Conservation (phyloP, 2,888 invertebrate species). For the Microctonus aethiopoides region DNA sequence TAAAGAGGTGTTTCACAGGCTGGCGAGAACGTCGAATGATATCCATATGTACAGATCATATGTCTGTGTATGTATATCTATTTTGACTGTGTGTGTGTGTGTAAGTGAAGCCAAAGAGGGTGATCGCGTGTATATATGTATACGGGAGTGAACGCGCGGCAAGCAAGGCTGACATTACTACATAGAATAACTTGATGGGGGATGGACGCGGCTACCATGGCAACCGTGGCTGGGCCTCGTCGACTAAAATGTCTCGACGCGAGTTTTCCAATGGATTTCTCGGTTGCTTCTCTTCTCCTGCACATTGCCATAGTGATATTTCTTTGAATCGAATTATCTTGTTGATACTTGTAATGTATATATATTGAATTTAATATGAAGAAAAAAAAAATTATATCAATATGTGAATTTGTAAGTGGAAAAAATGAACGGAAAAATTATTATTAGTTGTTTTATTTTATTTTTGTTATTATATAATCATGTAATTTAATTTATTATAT, state of each 20-base stretch:
- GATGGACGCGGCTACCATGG: slow-evolving; percentile 62
- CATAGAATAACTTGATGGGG: slow-evolving; percentile 42
- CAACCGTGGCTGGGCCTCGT: slow-evolving; percentile 62
- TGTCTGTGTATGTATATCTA: too few relatives aligned
- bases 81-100: background rate
- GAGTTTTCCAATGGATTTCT: slow-evolving; percentile 59
- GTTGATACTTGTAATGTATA: background rate
- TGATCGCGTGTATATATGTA: slow-evolving; percentile 5
- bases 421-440: too few relatives aligned
- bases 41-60: too few relatives aligned
- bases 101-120: slow-evolving; percentile 21
- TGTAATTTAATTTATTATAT: background rate
- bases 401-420: too few relatives aligned
- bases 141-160: slow-evolving; percentile 16
- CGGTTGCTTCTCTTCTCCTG: slow-evolving; percentile 19
- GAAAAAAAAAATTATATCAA: too few relatives aligned
- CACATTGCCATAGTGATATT: slow-evolving; percentile 18
- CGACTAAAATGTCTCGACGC: slow-evolving; percentile 41
- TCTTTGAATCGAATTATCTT: background rate
- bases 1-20: slow-evolving; percentile 7
- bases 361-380: too few relatives aligned
- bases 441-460: too few relatives aligned
- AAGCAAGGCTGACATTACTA: slow-evolving; percentile 30
- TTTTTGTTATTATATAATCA: background rate
- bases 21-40: slow-evolving; percentile 8